Evolutionary conservation across 2,888 invertebrate genomes (phyloP).

Genomic region (Melanostoma scalare): DNA sequence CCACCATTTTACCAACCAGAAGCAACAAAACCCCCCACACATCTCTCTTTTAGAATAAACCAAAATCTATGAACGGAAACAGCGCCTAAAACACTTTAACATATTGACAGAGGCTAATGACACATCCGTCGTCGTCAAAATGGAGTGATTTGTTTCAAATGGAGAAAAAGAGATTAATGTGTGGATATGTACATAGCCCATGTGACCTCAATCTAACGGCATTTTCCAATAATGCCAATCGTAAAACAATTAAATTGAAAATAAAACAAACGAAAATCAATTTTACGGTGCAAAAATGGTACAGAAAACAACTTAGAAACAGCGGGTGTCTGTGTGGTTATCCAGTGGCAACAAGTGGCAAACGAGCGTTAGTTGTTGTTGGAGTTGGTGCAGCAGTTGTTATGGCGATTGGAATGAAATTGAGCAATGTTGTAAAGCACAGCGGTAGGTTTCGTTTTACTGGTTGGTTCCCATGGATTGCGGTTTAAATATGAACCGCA

Average conservation of each 20-base stretch:
- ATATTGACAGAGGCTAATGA: slow-evolving; percentile 50
- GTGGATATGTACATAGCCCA: too few species aligned
- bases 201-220: slow-evolving; percentile 20
- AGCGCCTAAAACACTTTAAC: slow-evolving; percentile 17
- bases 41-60: neutral
- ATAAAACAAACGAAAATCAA: slow-evolving; percentile 34
- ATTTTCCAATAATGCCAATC: slow-evolving; percentile 32
- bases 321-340: slow-evolving; percentile 33
- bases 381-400: slow-evolving; percentile 1
- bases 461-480: slow-evolving; percentile 27
- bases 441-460: slow-evolving; percentile 19
- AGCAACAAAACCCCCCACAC: neutral
- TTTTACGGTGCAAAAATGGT: neutral
- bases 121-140: slow-evolving; percentile 30
- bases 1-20: slow-evolving; percentile 3
- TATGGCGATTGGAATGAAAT: slow-evolving; percentile 30
- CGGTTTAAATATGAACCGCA: slow-evolving; percentile 20
- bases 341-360: slow-evolving; percentile 56
- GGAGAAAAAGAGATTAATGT: too few species aligned
- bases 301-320: slow-evolving; percentile 23
- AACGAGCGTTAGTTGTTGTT: neutral
- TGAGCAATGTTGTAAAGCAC: slow-evolving; percentile 17
- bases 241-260: slow-evolving; percentile 53
- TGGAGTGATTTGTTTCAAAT: too few species aligned
- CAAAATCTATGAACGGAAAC: slow-evolving; percentile 47